Conservation (phyloP, 2,113 vertebrate genomes). For the Osmerus eperlanus region DNA sequence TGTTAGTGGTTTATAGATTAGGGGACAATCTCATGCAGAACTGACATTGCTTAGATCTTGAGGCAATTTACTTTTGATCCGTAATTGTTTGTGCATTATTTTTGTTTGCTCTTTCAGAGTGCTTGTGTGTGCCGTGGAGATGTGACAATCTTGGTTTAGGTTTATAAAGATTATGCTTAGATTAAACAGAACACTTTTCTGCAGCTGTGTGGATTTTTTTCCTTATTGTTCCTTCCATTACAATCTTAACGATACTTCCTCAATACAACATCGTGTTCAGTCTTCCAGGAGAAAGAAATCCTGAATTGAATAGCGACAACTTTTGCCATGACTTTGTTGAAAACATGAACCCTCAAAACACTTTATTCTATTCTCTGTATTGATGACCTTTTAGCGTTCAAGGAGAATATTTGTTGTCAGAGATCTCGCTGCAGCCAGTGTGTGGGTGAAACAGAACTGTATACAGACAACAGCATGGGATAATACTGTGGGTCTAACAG, state of each 20-base stretch:
- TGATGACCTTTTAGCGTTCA: constrained; percentile 8
- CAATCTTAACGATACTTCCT: background rate
- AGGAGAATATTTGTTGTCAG: constrained; percentile 37
- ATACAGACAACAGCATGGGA: constrained; percentile 68
- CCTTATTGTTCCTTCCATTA: constrained; percentile 38
- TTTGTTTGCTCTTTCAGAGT: constrained; percentile 67
- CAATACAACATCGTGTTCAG: background rate
- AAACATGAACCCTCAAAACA: background rate
- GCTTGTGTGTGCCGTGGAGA: constrained; percentile 73
- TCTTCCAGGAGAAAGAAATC: background rate
- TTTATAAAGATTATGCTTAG: constrained; percentile 74
- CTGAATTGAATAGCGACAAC: background rate
- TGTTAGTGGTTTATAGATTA: constrained; percentile 76
- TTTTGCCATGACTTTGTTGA: background rate
- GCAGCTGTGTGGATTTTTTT: constrained; percentile 48
- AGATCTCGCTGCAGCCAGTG: constrained; percentile 47
- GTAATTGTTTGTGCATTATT: constrained; percentile 65
- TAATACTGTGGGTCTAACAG: constrained; percentile 56
- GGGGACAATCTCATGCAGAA: constrained; percentile 77
- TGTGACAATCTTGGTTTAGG: constrained; percentile 81
- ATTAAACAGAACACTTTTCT: constrained; percentile 76
- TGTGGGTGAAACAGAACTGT: constrained; percentile 49
- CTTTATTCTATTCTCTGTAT: background rate
- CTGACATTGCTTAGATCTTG: constrained; percentile 69
- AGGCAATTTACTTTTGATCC: constrained; percentile 64